A percentile compares a stretch with the other conserved stretches of the same genome.
Conservation (phyloP, 2,888 invertebrate genomes). For the Conus canariensis region DNA sequence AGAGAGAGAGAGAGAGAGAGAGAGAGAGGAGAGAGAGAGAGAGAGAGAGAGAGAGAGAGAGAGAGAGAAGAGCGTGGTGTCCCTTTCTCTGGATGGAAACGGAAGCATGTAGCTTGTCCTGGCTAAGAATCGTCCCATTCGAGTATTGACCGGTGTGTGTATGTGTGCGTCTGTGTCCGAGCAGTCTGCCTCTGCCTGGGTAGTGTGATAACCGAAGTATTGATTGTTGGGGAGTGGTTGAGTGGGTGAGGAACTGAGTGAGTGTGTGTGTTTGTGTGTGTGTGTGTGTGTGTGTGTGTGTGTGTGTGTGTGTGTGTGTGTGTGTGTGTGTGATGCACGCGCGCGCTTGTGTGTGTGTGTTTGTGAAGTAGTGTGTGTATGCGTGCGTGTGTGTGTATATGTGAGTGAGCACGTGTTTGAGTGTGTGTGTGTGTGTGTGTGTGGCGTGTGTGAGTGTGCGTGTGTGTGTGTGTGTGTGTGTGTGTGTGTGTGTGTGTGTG, state of each 20-base stretch:
- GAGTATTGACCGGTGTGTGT: not conserved
- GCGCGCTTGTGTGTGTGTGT: not conserved
- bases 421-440: not conserved
- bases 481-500: no score
- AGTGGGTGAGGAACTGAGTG: not conserved
- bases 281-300: not conserved
- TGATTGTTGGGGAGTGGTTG: not conserved
- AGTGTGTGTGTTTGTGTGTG: not conserved
- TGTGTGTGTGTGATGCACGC: not conserved
- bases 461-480: no score
- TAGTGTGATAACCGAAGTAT: conserved; percentile 5
- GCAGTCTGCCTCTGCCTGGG: not conserved
- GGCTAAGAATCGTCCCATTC: conserved; percentile 9
- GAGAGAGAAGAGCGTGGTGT: not conserved
- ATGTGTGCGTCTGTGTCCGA: not conserved
- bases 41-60: not conserved
- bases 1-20: not conserved
- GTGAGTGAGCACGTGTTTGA: not conserved
- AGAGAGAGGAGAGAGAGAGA: not conserved
- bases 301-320: not conserved
- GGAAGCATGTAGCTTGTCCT: not conserved
- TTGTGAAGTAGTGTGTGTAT: not conserved
- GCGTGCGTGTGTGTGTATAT: not conserved
- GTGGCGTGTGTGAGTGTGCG: no score
- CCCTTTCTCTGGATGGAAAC: not conserved